phyloP scores from a whole-genome alignment of 2,888 invertebrate genomes.

The Flabesymbios commensalis region DNA sequence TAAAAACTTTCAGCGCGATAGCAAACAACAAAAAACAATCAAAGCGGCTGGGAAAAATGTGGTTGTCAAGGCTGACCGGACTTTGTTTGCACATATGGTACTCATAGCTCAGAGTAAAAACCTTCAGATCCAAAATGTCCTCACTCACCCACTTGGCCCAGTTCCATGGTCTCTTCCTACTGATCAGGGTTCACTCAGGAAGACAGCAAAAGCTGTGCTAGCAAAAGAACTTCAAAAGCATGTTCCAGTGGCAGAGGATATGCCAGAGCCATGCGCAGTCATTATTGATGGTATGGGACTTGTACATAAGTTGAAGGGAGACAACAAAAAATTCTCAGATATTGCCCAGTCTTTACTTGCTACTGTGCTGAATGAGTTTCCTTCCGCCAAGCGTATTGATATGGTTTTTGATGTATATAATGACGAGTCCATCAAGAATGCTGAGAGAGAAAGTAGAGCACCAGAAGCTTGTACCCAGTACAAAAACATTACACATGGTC shows the following conservation, averaged over 20 bases:
- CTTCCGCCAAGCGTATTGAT: conserved; percentile 19
- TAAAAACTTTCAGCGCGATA: conserved; percentile 3
- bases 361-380: conserved; percentile 11
- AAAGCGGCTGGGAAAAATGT: conserved; percentile 1
- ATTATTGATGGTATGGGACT: conserved; percentile 31
- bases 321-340: conserved; percentile 18
- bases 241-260: conserved; percentile 20
- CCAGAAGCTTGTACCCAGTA: not conserved
- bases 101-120: not conserved
- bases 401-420: conserved; percentile 31
- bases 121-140: conserved; percentile 3
- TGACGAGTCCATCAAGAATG: conserved; percentile 26
- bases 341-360: conserved; percentile 14
- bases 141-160: conserved; percentile 27
- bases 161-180: conserved; percentile 28
- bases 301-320: conserved; percentile 25
- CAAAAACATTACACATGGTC: conserved; percentile 1
- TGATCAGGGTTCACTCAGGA: conserved; percentile 21
- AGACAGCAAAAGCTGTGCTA: conserved; percentile 29
- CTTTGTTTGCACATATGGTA: conserved; percentile 18
- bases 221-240: conserved; percentile 16
- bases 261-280: conserved; percentile 15
- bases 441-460: conserved; percentile 8
- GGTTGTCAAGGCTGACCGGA: conserved; percentile 14
- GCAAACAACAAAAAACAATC: not conserved